Base-by-base conservation (phyloP, 92 coral and sea anemone species). In the Paragorgia papillata region DNA sequence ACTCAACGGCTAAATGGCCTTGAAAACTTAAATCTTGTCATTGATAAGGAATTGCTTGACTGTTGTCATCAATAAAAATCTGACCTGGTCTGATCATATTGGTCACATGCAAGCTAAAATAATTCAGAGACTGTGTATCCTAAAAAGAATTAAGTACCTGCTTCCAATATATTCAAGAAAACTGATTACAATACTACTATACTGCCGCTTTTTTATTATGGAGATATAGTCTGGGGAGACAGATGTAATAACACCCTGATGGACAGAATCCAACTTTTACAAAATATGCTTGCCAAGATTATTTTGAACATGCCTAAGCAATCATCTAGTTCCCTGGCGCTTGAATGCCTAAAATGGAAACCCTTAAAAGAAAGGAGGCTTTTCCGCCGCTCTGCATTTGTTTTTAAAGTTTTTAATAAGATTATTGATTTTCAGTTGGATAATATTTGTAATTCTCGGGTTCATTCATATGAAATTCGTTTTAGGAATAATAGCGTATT, bases 21-120 rank as follows among this genome's bases (percentile, higher is more conserved):
- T 24, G 25, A 30, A 57, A 21, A 25, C 12, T 14, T 57, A 25
- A 25, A 57, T 21, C 62, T 57, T 21, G 29, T 57, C 30, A 57
- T 57, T 57, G 28, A 57, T n/a, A 22, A 30, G 9, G 30, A 57
- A 57, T 10, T 57, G 30, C 62, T 57, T 57, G 22, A 28, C 25
- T 24, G 62, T 57, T 21, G 62, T 57, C 25, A 57, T 57, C 22
- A 57, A 57, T 57, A 30, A 57, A 30, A 57, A 17, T 30, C 22
- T 57, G 28, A 30, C 25, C 9, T 57, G 62, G 62, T 17, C 62
- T 18, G 62, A 57, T 17, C 62, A 57, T 24, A 57, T 57, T 57
- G 62, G 22, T 57, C 30, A 57, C 30, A 57, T 57, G 17, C 30
- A 30, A 21, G 25, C 62, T 57, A 57, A 57, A 30, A 57, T 57